Percentiles rank a stretch among this genome's conserved stretches.
These are phyloP conservation scores for Phylloscopus trochiloides DNA, from an alignment of 2,113 vertebrate genomes.

Conservation along the genomic window DNA sequence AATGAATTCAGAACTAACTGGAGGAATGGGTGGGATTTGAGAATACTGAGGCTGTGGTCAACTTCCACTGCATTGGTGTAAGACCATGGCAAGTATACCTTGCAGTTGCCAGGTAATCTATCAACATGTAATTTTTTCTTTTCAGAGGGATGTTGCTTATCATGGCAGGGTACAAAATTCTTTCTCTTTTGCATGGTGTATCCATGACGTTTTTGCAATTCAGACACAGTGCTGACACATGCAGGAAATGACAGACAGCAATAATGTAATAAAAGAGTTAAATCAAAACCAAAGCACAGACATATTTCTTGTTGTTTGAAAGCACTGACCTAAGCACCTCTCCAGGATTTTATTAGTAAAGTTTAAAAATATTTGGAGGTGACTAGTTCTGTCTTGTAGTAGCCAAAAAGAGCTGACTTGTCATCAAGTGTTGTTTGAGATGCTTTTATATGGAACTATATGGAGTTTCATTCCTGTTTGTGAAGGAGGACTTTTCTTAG, in stretches of 20 bases:
- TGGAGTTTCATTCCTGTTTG: conserved; percentile 67
- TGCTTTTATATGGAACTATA: conserved; percentile 61
- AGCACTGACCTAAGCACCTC: conserved; percentile 85
- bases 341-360: conserved; percentile 76
- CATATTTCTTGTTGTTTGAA: conserved; percentile 82
- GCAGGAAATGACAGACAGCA: conserved; percentile 80
- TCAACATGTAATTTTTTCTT: background rate
- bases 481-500: conserved; percentile 73
- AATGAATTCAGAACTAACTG: background rate
- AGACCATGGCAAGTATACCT: background rate
- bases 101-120: background rate
- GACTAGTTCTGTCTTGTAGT: conserved; percentile 69
- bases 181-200: conserved; percentile 72
- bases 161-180: conserved; percentile 67
- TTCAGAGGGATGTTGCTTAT: conserved; percentile 18
- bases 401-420: conserved; percentile 78
- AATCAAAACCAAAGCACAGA: conserved; percentile 72
- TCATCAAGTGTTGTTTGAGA: conserved; percentile 77
- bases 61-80: background rate
- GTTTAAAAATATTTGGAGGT: conserved; percentile 71
- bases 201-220: conserved; percentile 78
- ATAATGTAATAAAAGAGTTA: conserved; percentile 81
- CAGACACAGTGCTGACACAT: conserved; percentile 78
- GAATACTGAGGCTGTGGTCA: background rate
- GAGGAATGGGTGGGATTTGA: background rate